Conservation (phyloP, 2,888 invertebrate species). For the Epinotia brunnichana region DNA sequence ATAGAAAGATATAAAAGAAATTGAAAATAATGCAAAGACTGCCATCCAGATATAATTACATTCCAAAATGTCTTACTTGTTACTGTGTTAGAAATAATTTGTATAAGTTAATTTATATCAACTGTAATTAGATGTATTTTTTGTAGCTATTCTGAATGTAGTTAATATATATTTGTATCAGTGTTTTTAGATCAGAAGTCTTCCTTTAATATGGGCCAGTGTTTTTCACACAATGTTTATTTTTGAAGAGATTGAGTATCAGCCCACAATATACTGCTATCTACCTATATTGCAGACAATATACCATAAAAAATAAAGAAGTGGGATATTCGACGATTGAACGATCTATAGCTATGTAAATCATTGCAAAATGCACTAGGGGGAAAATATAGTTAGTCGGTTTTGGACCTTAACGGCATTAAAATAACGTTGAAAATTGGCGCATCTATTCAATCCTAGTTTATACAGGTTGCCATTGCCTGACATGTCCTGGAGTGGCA, state of each 20-base stretch:
- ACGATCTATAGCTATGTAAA: not conserved
- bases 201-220: slow-evolving; percentile 49
- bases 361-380: not conserved
- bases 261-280: no score
- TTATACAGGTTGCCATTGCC: not conserved
- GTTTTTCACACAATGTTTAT: slow-evolving; percentile 31
- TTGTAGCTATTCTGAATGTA: slow-evolving; percentile 25
- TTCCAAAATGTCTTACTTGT: slow-evolving; percentile 41
- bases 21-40: slow-evolving; percentile 37
- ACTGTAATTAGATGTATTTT: slow-evolving; percentile 29
- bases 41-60: slow-evolving; percentile 40
- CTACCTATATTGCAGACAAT: no score
- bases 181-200: slow-evolving; percentile 44
- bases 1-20: not conserved
- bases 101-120: slow-evolving; percentile 37
- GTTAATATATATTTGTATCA: slow-evolving; percentile 41
- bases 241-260: not conserved
- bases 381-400: no score
- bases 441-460: not conserved
- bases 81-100: slow-evolving; percentile 23
- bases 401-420: not conserved
- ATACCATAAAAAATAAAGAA: no score
- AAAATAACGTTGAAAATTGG: not conserved
- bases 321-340: not conserved
- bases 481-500: no score